Evolutionary conservation across 2,888 invertebrate species (phyloP).

Genomic region (Hedya salicella): DNA sequence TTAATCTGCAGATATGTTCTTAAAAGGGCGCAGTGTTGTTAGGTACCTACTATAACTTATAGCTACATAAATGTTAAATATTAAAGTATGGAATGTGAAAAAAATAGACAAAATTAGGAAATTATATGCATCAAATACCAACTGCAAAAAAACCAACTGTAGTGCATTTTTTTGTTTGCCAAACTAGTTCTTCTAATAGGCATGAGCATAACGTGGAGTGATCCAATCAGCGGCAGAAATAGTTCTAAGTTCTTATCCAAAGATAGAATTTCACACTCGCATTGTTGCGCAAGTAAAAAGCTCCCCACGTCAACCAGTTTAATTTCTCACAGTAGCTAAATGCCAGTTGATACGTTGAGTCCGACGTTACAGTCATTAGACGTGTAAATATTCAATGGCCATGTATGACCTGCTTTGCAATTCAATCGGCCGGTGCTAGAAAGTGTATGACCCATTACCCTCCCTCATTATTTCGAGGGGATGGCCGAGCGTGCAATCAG

Average conservation of each 20-base stretch:
- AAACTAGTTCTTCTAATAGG: no score
- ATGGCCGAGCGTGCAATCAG: conserved; percentile 50
- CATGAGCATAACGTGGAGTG: no score
- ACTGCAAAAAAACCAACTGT: no score
- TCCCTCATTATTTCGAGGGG: conserved; percentile 60
- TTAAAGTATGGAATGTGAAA: no score
- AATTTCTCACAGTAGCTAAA: conserved; percentile 64
- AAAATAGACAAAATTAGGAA: no score
- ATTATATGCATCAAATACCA: no score
- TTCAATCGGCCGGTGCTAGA: conserved; percentile 70
- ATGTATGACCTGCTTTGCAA: conserved; percentile 69
- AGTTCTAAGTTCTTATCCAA: not conserved
- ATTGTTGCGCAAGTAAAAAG: conserved; percentile 44
- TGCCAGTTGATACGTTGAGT: conserved; percentile 65
- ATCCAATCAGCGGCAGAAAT: no score
- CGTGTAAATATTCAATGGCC: conserved; percentile 76
- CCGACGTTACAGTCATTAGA: conserved; percentile 68
- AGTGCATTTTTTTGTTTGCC: no score
- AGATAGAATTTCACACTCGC: not conserved
- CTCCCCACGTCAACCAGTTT: conserved; percentile 54
- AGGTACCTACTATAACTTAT: no score
- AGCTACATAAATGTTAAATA: no score
- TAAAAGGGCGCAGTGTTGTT: no score
- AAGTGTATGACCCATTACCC: conserved; percentile 71
- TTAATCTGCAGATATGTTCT: no score